Evolutionary conservation across 2,797 vertebrate genomes (phyloP).

Genomic region (Sebastes vulpes): DNA sequence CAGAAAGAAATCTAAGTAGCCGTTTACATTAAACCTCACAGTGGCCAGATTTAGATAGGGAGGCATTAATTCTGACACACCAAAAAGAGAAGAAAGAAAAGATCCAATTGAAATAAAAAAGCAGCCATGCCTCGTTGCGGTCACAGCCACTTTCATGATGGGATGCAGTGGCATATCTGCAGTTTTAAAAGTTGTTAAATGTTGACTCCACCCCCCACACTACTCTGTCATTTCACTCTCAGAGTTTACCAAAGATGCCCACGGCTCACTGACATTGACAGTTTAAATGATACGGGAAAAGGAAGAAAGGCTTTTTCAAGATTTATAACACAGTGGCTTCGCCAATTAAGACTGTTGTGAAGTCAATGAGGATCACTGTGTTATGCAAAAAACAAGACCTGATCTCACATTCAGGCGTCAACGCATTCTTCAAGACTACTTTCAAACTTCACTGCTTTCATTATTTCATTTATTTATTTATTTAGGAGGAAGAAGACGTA

Average conservation of each 20-base stretch:
- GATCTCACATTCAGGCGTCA: not conserved
- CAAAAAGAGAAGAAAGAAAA: slow-evolving; percentile 21
- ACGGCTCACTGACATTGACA: slow-evolving; percentile 34
- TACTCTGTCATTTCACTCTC: slow-evolving; percentile 78
- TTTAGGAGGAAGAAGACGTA: not conserved
- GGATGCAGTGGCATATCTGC: slow-evolving; percentile 61
- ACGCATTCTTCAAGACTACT: not conserved
- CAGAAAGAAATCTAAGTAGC: slow-evolving; percentile 50
- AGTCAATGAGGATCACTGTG: not conserved
- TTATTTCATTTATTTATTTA: not conserved
- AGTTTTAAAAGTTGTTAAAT: slow-evolving; percentile 68
- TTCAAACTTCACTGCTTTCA: not conserved
- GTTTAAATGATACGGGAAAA: slow-evolving; percentile 28
- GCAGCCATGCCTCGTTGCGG: slow-evolving; percentile 56
- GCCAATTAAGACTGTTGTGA: not conserved
- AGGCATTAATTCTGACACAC: slow-evolving; percentile 59
- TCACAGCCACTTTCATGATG: slow-evolving; percentile 63
- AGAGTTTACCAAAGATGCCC: slow-evolving; percentile 66
- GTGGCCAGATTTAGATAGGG: slow-evolving; percentile 57
- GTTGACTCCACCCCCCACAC: slow-evolving; percentile 57
- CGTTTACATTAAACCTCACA: slow-evolving; percentile 70
- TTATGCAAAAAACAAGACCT: not conserved
- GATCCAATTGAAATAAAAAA: slow-evolving; percentile 41
- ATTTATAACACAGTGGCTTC: slow-evolving; percentile 1
- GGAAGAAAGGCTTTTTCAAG: slow-evolving; percentile 24